A percentile compares a stretch with the other conserved stretches of the same genome.
Conservation (phyloP, 35 echinoderm and acorn worm genomes). For the Apostichopus japonicus region DNA sequence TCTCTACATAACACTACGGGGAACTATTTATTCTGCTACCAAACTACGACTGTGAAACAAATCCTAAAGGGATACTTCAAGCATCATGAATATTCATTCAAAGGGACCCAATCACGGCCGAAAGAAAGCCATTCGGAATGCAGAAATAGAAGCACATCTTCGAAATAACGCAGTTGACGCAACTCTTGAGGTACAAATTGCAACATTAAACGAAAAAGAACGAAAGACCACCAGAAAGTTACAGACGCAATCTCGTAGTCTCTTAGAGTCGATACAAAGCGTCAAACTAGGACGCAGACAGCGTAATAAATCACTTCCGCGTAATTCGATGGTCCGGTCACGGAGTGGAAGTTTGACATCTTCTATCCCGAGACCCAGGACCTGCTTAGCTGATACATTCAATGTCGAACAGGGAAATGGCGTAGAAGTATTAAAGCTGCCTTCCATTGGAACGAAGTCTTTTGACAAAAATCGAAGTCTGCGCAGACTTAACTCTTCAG, state of each 20-base stretch:
- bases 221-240: not conserved
- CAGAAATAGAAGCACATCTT: not conserved
- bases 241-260: not conserved
- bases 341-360: conserved; percentile 26
- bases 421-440: not conserved
- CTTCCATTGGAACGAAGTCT: not conserved
- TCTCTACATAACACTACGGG: too few species aligned
- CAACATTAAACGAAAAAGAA: not conserved
- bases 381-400: conserved; percentile 11
- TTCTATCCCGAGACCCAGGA: not conserved
- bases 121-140: not conserved
- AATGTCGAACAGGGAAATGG: not conserved
- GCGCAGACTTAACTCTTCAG: not conserved
- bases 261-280: conserved; percentile 36
- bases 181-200: not conserved
- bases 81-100: not conserved
- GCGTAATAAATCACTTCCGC: conserved; percentile 7
- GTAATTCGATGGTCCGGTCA: not conserved
- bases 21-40: not conserved
- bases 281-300: conserved; percentile 39
- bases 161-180: conserved; percentile 18
- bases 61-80: not conserved
- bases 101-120: not conserved
- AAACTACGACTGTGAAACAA: not conserved
- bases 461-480: not conserved